phyloP scores from a whole-genome alignment of 2,797 vertebrate species.

The Sternarchorhynchus goeldii region DNA sequence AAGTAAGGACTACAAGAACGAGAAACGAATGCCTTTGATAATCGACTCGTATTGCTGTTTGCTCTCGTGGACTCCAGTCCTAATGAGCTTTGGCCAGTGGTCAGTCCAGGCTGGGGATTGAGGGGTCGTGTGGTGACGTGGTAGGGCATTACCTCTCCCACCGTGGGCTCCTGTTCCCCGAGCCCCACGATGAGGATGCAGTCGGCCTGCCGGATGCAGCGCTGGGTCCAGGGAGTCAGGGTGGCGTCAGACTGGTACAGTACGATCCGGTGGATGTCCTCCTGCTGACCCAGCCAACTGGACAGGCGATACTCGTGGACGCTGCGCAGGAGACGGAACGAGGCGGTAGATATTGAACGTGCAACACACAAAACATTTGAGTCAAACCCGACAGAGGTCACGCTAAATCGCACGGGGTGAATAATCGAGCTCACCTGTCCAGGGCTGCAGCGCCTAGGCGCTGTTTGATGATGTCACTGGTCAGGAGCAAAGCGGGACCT shows the following conservation, averaged over 20 bases:
- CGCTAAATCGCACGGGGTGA: neutral
- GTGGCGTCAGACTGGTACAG: slow-evolving; percentile 89
- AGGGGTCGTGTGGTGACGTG: neutral
- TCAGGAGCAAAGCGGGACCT: slow-evolving; percentile 89
- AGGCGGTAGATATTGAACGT: neutral
- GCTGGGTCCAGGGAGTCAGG: slow-evolving; percentile 93
- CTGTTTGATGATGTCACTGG: slow-evolving; percentile 90
- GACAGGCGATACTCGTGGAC: slow-evolving; percentile 91
- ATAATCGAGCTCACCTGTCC: slow-evolving; percentile 79
- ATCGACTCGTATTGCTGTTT: neutral
- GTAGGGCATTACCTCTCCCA: slow-evolving; percentile 82
- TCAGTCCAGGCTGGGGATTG: neutral
- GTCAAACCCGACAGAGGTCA: neutral
- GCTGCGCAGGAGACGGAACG: slow-evolving; percentile 60
- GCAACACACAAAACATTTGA: neutral
- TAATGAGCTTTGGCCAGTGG: neutral
- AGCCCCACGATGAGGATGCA: slow-evolving; percentile 92
- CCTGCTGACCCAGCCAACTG: slow-evolving; percentile 95
- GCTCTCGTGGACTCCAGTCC: too few species aligned
- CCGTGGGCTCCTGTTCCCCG: slow-evolving; percentile 88
- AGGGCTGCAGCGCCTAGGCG: slow-evolving; percentile 87
- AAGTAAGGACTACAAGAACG: neutral
- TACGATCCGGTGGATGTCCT: slow-evolving; percentile 92
- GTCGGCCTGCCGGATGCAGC: slow-evolving; percentile 92
- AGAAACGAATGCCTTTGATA: too few species aligned